Evolutionary conservation across 2,888 invertebrate species (phyloP).

Genomic region (Caenorhabditis sulstoni): DNA sequence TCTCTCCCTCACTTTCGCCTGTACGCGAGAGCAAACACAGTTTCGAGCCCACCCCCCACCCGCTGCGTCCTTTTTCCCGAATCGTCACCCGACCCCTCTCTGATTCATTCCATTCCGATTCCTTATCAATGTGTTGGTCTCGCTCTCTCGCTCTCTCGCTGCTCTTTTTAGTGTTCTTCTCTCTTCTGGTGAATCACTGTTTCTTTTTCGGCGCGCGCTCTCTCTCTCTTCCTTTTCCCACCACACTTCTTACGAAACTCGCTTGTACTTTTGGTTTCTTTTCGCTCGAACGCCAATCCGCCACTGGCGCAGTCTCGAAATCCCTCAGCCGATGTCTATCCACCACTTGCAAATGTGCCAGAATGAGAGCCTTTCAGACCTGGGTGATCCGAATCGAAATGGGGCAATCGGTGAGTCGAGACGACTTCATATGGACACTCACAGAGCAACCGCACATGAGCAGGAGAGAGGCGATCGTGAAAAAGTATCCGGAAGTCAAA

Average conservation of each 20-base stretch:
- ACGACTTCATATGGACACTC: constrained; percentile 97
- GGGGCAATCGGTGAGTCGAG: constrained; percentile 94
- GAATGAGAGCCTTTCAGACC: not conserved
- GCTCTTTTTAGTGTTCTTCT: constrained; percentile 25
- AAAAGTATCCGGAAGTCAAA: constrained; percentile 94
- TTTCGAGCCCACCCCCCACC: constrained; percentile 4
- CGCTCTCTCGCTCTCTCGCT: not conserved
- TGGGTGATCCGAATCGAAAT: constrained; percentile 82
- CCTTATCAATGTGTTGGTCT: constrained; percentile 12
- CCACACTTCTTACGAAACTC: too few relatives aligned
- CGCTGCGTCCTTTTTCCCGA: too few relatives aligned
- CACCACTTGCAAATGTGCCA: too few relatives aligned
- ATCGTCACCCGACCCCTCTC: not conserved
- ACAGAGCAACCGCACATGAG: constrained; percentile 98
- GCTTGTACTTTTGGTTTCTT: too few relatives aligned
- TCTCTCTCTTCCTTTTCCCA: constrained; percentile 32
- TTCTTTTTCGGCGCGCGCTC: constrained; percentile 6
- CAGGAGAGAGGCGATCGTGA: constrained; percentile 92
- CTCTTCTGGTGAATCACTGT: constrained; percentile 6
- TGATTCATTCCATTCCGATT: constrained; percentile 36
- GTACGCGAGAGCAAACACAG: constrained; percentile 28
- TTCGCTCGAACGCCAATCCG: too few relatives aligned
- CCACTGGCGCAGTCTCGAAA: too few relatives aligned
- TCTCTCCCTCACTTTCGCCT: too few relatives aligned
- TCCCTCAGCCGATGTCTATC: too few relatives aligned